These are phyloP conservation scores for Dendrocincla tyrannina DNA, from an alignment of 2,797 vertebrate species.

Conservation along the genomic window DNA sequence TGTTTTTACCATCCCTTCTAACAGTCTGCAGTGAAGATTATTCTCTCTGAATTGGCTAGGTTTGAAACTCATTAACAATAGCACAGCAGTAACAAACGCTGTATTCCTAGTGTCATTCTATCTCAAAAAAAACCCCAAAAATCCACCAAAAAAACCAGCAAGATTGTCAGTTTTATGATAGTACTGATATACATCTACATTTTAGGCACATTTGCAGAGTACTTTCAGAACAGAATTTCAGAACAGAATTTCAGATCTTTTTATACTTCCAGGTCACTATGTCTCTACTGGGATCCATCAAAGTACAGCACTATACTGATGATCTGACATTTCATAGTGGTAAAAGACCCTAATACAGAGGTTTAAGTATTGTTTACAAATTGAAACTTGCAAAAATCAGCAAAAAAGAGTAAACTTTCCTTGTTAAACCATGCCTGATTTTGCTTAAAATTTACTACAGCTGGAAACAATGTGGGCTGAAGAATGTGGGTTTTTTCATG, in stretches of 20 bases:
- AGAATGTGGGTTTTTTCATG: background rate
- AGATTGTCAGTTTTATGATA: background rate
- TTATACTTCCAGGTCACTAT: background rate
- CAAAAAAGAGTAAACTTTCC: background rate
- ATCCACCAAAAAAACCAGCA: background rate
- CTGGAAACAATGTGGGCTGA: background rate
- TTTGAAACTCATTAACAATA: background rate
- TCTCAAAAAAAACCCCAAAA: background rate
- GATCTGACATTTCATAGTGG: background rate
- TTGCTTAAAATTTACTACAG: slow-evolving; percentile 3
- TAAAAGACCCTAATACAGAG: background rate
- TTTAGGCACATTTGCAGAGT: background rate
- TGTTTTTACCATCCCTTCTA: background rate
- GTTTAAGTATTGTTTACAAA: background rate
- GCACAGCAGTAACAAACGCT: background rate
- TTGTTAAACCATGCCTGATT: background rate
- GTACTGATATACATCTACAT: background rate
- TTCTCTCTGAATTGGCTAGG: background rate
- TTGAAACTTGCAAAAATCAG: background rate
- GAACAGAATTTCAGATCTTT: background rate
- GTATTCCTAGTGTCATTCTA: background rate
- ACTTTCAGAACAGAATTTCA: background rate
- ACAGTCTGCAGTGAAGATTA: background rate
- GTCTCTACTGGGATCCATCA: background rate
- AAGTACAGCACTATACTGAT: background rate